phyloP scores from a whole-genome alignment of 1,140 invertebrate species.

The Batillaria attramentaria region DNA sequence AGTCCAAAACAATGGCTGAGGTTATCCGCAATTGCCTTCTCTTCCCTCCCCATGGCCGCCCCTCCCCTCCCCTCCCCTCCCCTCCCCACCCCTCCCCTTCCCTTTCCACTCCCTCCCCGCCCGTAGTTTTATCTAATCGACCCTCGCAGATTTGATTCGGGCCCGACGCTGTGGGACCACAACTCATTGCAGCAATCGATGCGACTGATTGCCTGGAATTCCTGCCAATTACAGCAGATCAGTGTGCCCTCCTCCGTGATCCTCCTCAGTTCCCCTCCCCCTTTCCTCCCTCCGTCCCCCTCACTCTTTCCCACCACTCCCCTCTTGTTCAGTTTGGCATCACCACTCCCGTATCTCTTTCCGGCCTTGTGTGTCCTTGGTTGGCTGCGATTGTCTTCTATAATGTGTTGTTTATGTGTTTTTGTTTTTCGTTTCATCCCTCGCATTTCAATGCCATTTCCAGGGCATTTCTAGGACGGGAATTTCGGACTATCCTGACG shows the following conservation, averaged over 20 bases:
- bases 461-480: too few species aligned
- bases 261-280: too few species aligned
- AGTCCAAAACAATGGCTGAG: too few species aligned
- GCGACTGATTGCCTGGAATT: slow-evolving; percentile 15
- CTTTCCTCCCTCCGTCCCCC: background rate
- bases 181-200: slow-evolving; percentile 18
- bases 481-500: too few species aligned
- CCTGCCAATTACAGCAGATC: slow-evolving; percentile 17
- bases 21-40: too few species aligned
- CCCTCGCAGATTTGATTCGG: slow-evolving; percentile 9
- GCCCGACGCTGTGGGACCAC: slow-evolving; percentile 4
- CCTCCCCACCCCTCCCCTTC: background rate
- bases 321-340: too few species aligned
- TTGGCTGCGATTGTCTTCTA: too few species aligned
- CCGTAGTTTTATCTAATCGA: slow-evolving; percentile 8
- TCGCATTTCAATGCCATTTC: too few species aligned
- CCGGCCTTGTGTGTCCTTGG: background rate
- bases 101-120: background rate
- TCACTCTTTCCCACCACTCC: background rate
- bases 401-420: too few species aligned
- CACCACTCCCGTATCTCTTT: background rate
- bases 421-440: too few species aligned
- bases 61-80: too few species aligned
- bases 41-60: too few species aligned
- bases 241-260: background rate